Evolutionary conservation across 1,140 invertebrate genomes (phyloP), one percentile per base, ranked within the genome.

Genomic region (Aphaenogaster ashmeadi): DNA sequence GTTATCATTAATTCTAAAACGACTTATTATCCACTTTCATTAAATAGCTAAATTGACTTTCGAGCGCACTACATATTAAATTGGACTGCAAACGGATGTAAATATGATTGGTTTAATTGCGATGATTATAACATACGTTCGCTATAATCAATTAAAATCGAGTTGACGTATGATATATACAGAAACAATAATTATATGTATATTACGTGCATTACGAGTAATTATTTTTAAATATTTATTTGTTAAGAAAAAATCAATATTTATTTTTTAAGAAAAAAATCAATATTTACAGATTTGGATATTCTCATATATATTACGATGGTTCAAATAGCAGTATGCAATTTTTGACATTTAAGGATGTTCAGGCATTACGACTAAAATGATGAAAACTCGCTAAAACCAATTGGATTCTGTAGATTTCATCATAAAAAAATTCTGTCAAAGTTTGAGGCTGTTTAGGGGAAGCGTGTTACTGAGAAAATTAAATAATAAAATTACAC

Each of bases 91-190:
- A 84, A 74, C 27, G 41, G 38, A 47, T 47, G 69, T 84, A 75
- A 75, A 84, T 33, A 60, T 60, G 54, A 75, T 84, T 84, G 69
- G 33, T 62, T 50, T 75, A 84, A 74, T 84, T 84, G 60, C 33
- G 52, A 83, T 74, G 75, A 84, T 84, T 66, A 84, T 62, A 62
- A 36, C 41, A 11, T 74, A n/a, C 41, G 27, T 27, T 21, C 15
- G n/a, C 50, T n/a, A 38, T 54, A 81, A 81, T 54, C 38, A 75
- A 84, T 84, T 58, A 33, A 60, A 75, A 84, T 84, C 52, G 15
- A 47, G 3, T 81, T 33, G 60, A 80, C 52, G 21, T 21, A 44
- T 36, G 38, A 83, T 13, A 69, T 50, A 41, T 8, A 21, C 15
- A 79, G 11, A 33, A 0, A 66, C 13, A 38, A 41, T 27, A 67